Base-by-base conservation (phyloP, 2,113 vertebrate genomes). In the Isurus oxyrinchus region DNA sequence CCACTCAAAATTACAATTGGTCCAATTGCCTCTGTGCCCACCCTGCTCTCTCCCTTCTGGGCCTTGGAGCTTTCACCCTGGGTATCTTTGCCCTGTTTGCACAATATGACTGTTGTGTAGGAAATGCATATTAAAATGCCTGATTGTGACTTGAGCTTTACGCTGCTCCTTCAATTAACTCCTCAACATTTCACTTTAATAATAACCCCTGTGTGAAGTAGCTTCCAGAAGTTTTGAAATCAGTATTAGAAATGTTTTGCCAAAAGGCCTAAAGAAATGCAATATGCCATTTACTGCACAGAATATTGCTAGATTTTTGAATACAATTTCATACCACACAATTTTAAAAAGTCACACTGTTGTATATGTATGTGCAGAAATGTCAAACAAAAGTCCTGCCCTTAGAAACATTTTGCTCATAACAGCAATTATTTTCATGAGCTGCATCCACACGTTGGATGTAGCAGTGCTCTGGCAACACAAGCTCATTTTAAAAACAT, bases 401-500 rank as follows among this genome's bases (percentile, higher is more conserved):
- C 66, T 95, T 95, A 7, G 63, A 95, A 95, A 53, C 44, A 27
- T 27, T 72, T 69, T 95, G 94, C 35, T 95, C 23, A 3, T 7
- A 55, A 69, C 66, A 95, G 44, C 69, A 40, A 72, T 53, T 72
- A 72, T 95, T 72, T 95, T 72, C 67, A 11, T 72, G 49, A 76
- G 25, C 40, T 72, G 49, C 66, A 95, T 69, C 13, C 66, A 44
- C 44, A 72, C 35, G 21, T 95, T 95, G 40, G 66, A n/a, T 72
- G 66, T 55, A 69, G 25, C 66, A 53, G 40, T 44, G 14, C 14
- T 69, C 49, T 25, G 4, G n/a, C 8, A 76, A 76, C 66, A 55
- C 67, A 72, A 55, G 94, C 49, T 76, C 67, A 95, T 95, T 95
- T 76, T 31, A 72, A 95, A 95, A 95, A 76, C 66, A 76, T 95